Conservation (phyloP, 30 jellyfish, hydroid and myxozoan genomes). For the Chrysaora quinquecirrha region DNA sequence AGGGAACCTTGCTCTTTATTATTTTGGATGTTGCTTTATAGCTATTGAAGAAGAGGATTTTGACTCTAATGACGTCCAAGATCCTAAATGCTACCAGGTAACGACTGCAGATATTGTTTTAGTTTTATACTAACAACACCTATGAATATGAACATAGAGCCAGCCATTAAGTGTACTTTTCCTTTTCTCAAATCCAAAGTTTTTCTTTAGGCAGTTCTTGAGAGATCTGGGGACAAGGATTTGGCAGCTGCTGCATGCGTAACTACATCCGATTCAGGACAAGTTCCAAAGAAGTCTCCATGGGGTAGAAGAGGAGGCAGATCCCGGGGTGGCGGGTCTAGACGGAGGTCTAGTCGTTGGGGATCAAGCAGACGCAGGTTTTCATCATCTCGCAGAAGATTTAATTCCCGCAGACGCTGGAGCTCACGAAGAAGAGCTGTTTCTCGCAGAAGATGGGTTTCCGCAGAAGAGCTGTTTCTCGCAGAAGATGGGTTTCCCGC, state of each 20-base stretch:
- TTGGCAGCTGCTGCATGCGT: background rate
- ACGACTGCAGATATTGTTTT: no score
- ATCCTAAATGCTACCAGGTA: background rate
- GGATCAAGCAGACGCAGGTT: background rate
- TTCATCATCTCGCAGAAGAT: background rate
- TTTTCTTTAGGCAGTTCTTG: background rate
- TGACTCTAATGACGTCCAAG: background rate
- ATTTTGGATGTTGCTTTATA: background rate
- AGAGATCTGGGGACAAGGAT: background rate
- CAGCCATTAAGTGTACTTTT: no score
- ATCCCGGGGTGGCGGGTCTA: background rate
- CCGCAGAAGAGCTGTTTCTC: background rate
- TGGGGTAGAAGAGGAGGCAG: slow-evolving; percentile 9
- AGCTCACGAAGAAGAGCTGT: background rate
- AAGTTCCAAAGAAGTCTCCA: background rate
- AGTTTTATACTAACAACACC: no score
- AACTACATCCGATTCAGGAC: background rate
- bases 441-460: background rate
- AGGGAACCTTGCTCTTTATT: no score
- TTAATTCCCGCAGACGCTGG: background rate
- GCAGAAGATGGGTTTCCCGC: background rate
- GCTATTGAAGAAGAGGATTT: background rate
- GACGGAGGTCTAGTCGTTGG: background rate
- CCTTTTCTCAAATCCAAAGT: no score
- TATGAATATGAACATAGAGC: no score